Evolutionary conservation across 2,113 vertebrate species (phyloP).

Genomic region (Tenrec ecaudatus): DNA sequence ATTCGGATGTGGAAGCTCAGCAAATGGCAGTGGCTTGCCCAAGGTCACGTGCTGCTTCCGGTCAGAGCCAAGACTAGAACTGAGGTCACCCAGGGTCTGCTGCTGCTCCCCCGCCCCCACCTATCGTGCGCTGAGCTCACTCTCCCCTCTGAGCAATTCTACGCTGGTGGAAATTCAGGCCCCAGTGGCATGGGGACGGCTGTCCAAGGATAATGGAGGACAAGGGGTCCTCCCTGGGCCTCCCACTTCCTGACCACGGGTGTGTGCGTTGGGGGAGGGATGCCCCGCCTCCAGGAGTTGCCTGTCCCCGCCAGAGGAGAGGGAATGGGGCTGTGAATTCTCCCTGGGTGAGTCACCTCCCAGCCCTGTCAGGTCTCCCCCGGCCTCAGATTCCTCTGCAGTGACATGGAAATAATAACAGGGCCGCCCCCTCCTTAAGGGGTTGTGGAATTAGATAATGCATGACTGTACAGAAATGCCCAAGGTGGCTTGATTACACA

Average conservation of each 20-base stretch:
- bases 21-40: background rate
- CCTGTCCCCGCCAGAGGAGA: constrained; percentile 9
- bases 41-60: background rate
- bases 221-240: background rate
- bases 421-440: background rate
- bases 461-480: background rate
- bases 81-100: background rate
- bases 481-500: background rate
- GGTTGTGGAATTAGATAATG: background rate
- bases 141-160: background rate
- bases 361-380: constrained; percentile 22
- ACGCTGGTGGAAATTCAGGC: background rate
- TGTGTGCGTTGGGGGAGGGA: background rate
- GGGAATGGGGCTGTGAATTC: background rate
- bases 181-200: background rate
- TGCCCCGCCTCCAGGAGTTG: background rate
- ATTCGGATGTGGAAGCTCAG: background rate
- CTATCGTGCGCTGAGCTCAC: background rate
- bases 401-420: constrained; percentile 17
- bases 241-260: background rate
- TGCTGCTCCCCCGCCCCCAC: background rate
- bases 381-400: constrained; percentile 40
- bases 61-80: background rate
- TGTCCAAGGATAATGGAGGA: background rate
- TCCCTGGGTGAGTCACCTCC: constrained; percentile 56